Evolutionary conservation across 2,888 invertebrate species (phyloP), one percentile per base, ranked within the genome.

Genomic region (Theretra japonica): DNA sequence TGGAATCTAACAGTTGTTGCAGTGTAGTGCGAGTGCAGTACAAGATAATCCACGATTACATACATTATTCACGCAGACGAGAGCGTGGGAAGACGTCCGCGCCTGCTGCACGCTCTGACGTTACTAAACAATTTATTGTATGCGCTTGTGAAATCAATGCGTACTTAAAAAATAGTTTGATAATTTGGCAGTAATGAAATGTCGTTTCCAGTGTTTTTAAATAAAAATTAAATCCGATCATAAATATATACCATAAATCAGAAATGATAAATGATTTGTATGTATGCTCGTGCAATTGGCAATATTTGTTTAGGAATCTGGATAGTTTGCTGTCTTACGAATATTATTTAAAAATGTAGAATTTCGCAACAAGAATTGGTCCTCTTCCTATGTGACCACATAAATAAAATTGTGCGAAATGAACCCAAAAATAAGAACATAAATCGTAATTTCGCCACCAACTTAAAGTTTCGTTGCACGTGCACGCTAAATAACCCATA

Each of bases 401-500:
- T 65, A 57, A 71, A 62, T 53, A 65, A 65, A n/a, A 21, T 56
- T 53, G 21, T 19, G 69, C 21, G 57, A 70, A 33, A 57, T 21
- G 21, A 41, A 58, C 50, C 28, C 25, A 15, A 25, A 48, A 71
- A 69, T 62, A 60, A 69, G 23, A 65, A 21, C 15, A 28, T 23
- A 53, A 70, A 68, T 57, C 57, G 21, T 68, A 15, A 30, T 65
- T 65, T 41, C 68, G 30, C 68, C 59, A 25, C 58, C 33, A 60
- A 62, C 60, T 60, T 71, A 30, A 60, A 58, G 53, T 60, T 59
- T 59, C 69, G 80, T 76, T 85, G 81, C 89, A 88, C 87, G 90
- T 87, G 88, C 84, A 86, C 85, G 87, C 83, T 87, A 88, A 88
- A 87, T 88, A 88, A 87, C 86, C 78, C 84, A 81, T 87, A 91